These are phyloP conservation scores for Coleophora flavipennella DNA, from an alignment of 2,888 invertebrate genomes.

Conservation along the genomic window DNA sequence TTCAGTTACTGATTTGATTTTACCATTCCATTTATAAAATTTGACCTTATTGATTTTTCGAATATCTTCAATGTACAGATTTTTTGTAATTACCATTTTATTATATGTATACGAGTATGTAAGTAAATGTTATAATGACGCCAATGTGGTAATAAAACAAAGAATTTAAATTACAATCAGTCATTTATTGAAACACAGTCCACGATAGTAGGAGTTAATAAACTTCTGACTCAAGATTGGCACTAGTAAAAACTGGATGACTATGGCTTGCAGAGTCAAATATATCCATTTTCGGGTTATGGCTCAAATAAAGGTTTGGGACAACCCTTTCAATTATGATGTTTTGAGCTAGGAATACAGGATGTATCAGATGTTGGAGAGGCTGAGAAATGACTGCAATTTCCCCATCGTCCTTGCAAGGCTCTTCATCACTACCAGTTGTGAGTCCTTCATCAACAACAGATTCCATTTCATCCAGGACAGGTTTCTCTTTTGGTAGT, in stretches of 20 bases:
- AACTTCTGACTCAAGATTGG: constrained; percentile 3
- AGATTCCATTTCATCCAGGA: constrained; percentile 11
- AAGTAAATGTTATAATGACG: too few species aligned
- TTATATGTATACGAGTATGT: too few species aligned
- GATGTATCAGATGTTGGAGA: constrained; percentile 2
- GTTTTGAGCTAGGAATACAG: constrained; percentile 21
- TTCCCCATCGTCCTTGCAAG: constrained; percentile 1
- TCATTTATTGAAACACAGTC: neutral
- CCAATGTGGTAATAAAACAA: neutral
- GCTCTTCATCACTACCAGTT: neutral
- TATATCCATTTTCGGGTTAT: neutral
- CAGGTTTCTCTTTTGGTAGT: neutral
- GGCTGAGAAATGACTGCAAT: neutral
- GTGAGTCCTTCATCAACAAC: neutral
- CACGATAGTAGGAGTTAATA: neutral
- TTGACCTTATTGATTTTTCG: too few species aligned
- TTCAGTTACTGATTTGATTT: too few species aligned
- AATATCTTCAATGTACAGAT: too few species aligned
- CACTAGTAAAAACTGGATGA: constrained; percentile 7
- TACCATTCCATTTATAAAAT: too few species aligned
- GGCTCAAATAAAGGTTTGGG: constrained; percentile 17
- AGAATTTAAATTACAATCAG: neutral
- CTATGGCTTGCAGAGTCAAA: neutral
- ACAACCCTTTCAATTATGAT: constrained; percentile 26
- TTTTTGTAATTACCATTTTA: too few species aligned